These are phyloP conservation scores for Orthonevra nobilis DNA, from an alignment of 2,888 invertebrate species.

Conservation along the genomic window DNA sequence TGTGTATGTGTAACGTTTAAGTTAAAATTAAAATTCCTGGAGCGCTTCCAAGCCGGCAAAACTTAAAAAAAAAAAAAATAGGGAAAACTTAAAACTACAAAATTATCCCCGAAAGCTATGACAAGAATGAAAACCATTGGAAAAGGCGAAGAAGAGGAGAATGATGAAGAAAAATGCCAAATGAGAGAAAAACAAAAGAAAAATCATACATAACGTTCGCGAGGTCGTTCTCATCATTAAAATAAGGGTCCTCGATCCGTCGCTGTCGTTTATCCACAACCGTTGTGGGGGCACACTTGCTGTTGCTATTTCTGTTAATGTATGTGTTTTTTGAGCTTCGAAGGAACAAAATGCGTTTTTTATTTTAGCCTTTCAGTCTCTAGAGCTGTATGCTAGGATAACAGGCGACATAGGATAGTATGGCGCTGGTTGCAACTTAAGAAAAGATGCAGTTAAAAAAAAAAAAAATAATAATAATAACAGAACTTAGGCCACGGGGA, in stretches of 20 bases:
- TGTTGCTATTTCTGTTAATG: too few relatives aligned
- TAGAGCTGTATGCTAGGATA: too few relatives aligned
- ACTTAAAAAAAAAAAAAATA: too few relatives aligned
- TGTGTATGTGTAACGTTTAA: constrained; percentile 47
- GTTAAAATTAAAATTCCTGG: constrained; percentile 66
- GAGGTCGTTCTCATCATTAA: constrained; percentile 66
- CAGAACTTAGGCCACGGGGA: too few relatives aligned
- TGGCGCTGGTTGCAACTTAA: constrained; percentile 26
- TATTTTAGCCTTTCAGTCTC: constrained; percentile 14
- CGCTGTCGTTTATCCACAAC: too few relatives aligned
- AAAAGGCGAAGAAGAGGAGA: too few relatives aligned
- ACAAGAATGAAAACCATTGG: constrained; percentile 48
- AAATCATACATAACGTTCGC: constrained; percentile 63
- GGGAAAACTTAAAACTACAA: constrained; percentile 66
- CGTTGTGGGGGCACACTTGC: constrained; percentile 17
- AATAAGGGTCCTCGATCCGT: constrained; percentile 64
- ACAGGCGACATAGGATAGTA: constrained; percentile 32
- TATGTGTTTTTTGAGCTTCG: constrained; percentile 43
- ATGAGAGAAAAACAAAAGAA: constrained; percentile 61
- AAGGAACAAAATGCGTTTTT: constrained; percentile 44
- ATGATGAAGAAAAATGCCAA: constrained; percentile 65
- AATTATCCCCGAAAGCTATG: constrained; percentile 61
- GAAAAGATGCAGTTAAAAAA: constrained; percentile 44
- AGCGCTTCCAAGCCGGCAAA: constrained; percentile 58
- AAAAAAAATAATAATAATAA: too few relatives aligned